Conservation (phyloP, 2,113 vertebrate genomes). For the Tachycineta bicolor region DNA sequence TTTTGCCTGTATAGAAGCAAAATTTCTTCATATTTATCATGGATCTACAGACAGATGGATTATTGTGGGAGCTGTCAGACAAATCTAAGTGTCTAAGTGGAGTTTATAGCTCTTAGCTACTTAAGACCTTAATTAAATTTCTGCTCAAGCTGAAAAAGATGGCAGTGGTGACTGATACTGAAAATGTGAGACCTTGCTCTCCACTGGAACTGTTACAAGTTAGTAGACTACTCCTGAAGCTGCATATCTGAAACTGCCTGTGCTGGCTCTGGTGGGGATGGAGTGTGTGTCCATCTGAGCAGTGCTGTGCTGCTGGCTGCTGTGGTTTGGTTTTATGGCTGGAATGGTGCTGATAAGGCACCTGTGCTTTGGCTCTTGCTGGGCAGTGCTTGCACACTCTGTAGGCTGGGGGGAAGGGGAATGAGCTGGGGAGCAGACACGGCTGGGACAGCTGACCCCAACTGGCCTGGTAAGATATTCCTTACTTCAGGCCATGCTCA, state of each 20-base stretch:
- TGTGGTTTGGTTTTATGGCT: neutral
- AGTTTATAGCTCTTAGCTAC: neutral
- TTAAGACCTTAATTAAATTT: neutral
- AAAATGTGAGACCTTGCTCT: neutral
- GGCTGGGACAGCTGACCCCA: neutral
- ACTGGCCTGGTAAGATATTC: neutral
- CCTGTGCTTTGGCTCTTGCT: neutral
- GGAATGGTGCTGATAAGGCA: too few relatives aligned
- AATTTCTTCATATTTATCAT: neutral
- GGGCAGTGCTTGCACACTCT: neutral
- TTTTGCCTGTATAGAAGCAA: neutral
- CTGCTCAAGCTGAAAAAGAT: neutral
- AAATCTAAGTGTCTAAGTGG: neutral
- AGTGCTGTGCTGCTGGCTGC: neutral
- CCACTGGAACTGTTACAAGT: neutral
- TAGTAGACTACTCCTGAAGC: fast-evolving
- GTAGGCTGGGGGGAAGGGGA: neutral
- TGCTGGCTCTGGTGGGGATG: neutral
- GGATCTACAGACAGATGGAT: neutral
- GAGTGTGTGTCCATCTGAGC: fast-evolving
- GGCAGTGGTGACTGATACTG: neutral
- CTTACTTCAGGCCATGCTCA: neutral
- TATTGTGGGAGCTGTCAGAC: neutral
- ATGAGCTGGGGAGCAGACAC: neutral
- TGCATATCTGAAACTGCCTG: fast-evolving